A percentile compares a stretch with the other conserved stretches of the same genome.
These are phyloP conservation scores for Heterocephalus glaber DNA, from an alignment of 2,113 vertebrate species.

Conservation along the genomic window DNA sequence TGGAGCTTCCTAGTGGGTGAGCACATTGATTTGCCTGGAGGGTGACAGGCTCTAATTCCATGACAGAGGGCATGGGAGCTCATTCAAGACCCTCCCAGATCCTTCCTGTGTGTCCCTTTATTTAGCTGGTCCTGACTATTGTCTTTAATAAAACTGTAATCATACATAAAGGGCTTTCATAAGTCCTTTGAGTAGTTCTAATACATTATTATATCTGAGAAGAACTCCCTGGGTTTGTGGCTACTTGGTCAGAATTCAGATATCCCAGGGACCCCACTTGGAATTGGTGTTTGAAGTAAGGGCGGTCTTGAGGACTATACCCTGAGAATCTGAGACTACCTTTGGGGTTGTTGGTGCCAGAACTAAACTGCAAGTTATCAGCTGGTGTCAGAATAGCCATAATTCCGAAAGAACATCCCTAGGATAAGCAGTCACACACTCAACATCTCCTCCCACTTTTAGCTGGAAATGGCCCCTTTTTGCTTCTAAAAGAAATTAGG, in stretches of 20 bases:
- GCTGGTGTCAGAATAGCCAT: background rate
- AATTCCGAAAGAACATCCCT: background rate
- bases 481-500: background rate
- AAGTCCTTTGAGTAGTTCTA: background rate
- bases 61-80: background rate
- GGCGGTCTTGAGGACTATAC: background rate
- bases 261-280: background rate
- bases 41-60: background rate
- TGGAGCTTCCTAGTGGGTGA: background rate
- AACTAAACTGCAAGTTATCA: background rate
- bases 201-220: background rate
- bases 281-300: background rate
- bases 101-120: background rate
- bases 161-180: background rate
- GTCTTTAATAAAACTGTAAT: background rate
- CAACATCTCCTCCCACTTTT: background rate
- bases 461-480: background rate
- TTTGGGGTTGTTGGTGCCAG: background rate
- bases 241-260: background rate
- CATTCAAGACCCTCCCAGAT: background rate
- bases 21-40: background rate
- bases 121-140: background rate
- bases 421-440: background rate
- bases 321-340: background rate
- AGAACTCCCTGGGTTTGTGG: background rate